Base-by-base conservation (phyloP, 2,797 vertebrate genomes). In the Gymnocypris eckloni region DNA sequence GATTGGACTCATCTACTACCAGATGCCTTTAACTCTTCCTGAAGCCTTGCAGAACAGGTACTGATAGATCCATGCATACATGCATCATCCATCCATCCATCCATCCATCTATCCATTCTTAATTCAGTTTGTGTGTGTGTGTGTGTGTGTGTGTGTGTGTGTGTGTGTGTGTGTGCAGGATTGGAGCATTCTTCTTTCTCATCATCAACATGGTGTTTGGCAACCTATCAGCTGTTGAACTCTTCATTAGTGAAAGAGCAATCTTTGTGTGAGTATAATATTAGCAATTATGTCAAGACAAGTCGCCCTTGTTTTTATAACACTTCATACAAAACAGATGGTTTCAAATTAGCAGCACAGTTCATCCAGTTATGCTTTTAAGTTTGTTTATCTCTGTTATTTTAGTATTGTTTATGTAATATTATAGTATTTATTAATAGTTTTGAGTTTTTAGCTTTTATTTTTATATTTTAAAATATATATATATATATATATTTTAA, bases 171-270 rank as follows among this genome's bases (percentile, higher is more conserved):
- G 22, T 50, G 75, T 8, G 43, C 83, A 95, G 95, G 89, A 88
- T 2, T 0, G 95, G 94, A 54, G 94, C 94, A 0, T 96, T 96
- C 89, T 96, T 95, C 91, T 95, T 95, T 88, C 91, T 95, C 52
- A 93, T 94, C 88, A 95, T 96, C 89, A 96, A 96, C 92, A 95
- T 96, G 94, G 95, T 96, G 72, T 96, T 96, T 92, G 95, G 92
- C 25, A 96, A 96, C 91, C 93, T 96, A 72, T 96, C 96, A 3
- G 95, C 96, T 1, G 95, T 96, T 79, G 96, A 94, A 78, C 92
- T 96, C 90, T 95, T 95, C 87, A 93, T 93, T 81, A 92, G 92
- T 2, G 94, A 94, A 86, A 92, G 93, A 72, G 93, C 91, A 0
- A 92, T 95, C 76, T 92, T 95, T 81, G 89, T 93, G 93, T 96